A percentile compares a stretch with the other conserved stretches of the same genome.
These are phyloP conservation scores for Cliona cf. orientalis DNA, from an alignment of 37 sponge, comb jelly and placozoan genomes.

Conservation along the genomic window DNA sequence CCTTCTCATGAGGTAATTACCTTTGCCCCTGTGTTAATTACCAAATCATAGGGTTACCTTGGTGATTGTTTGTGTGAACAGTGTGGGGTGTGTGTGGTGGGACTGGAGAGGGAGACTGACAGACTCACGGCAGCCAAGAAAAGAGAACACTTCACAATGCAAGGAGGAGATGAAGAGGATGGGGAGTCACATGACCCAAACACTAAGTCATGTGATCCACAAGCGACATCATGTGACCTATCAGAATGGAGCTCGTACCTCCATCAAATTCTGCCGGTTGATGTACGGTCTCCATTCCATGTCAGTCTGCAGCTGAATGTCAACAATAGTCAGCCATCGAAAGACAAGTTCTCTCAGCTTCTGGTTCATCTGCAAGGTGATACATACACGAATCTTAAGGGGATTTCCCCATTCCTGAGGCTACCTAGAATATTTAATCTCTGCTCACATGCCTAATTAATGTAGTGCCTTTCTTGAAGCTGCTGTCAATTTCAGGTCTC, in stretches of 20 bases:
- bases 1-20: not conserved
- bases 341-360: not conserved
- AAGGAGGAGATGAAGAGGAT: not conserved
- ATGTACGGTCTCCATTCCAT: not conserved
- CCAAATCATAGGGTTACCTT: slow-evolving; percentile 70
- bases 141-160: not conserved
- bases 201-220: too few species aligned
- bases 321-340: not conserved
- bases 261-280: not conserved
- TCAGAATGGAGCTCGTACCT: not conserved
- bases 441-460: not conserved
- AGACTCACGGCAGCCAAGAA: slow-evolving; percentile 28
- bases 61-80: slow-evolving; percentile 54
- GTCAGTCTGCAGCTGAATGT: not conserved
- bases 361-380: slow-evolving; percentile 19
- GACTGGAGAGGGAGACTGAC: slow-evolving; percentile 63
- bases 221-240: too few species aligned
- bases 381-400: not conserved
- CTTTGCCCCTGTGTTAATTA: not conserved
- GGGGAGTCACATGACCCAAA: not conserved
- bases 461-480: not conserved
- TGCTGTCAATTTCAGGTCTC: not conserved
- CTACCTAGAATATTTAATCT: slow-evolving; percentile 4
- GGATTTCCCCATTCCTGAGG: not conserved
- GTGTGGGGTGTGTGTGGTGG: slow-evolving; percentile 67